phyloP scores from a whole-genome alignment of 2,888 invertebrate genomes.

The Microdon myrmicae region DNA sequence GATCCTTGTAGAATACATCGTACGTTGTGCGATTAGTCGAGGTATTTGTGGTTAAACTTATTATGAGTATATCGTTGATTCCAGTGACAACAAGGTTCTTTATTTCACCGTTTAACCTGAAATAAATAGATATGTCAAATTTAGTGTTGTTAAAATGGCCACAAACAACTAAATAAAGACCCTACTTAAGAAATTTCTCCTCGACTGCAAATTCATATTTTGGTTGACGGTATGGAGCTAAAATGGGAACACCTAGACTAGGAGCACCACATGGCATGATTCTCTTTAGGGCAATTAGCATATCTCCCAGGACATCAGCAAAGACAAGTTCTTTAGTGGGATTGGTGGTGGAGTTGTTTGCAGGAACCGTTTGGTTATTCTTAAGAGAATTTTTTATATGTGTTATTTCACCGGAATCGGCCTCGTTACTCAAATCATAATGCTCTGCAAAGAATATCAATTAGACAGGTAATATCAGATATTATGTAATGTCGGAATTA shows the following conservation, averaged over 20 bases:
- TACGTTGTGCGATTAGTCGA: slow-evolving; percentile 49
- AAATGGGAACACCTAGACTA: slow-evolving; percentile 51
- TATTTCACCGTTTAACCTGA: slow-evolving; percentile 54
- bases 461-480: too few species aligned
- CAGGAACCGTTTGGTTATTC: too few species aligned
- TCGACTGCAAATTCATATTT: neutral
- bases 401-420: too few species aligned
- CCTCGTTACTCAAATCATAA: too few species aligned
- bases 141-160: too few species aligned
- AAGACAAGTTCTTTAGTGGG: too few species aligned
- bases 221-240: slow-evolving; percentile 54
- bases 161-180: neutral
- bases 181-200: slow-evolving; percentile 20
- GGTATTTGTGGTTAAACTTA: slow-evolving; percentile 52
- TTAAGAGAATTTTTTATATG: too few species aligned
- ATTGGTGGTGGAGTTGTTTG: too few species aligned
- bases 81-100: slow-evolving; percentile 56
- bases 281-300: slow-evolving; percentile 49
- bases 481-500: too few species aligned
- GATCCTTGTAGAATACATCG: slow-evolving; percentile 54
- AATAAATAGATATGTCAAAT: neutral
- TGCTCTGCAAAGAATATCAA: too few species aligned
- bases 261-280: slow-evolving; percentile 59
- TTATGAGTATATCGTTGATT: slow-evolving; percentile 52
- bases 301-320: slow-evolving; percentile 46